Conservation (phyloP, 2,888 invertebrate genomes). For the Julus scanicus region DNA sequence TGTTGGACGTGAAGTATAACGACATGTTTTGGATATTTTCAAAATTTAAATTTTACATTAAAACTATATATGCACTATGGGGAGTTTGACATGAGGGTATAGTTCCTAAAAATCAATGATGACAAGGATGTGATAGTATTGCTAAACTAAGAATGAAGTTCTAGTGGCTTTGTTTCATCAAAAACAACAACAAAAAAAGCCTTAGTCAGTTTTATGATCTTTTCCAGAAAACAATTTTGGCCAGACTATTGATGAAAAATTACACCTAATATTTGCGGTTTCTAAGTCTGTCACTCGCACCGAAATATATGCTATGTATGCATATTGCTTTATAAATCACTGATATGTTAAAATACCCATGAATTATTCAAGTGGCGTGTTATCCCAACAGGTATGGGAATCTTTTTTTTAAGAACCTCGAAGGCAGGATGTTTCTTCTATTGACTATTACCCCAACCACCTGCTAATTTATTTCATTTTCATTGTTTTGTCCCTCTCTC, state of each 20-base stretch:
- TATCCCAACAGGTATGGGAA: constrained; percentile 2
- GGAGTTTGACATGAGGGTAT: no score
- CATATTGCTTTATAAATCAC: constrained; percentile 43
- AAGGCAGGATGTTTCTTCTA: constrained; percentile 24
- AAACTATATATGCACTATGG: no score
- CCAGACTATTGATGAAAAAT: background rate
- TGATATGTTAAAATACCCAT: constrained; percentile 15
- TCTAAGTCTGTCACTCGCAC: background rate
- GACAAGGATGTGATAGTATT: no score
- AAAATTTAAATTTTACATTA: no score
- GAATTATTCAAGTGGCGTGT: constrained; percentile 18
- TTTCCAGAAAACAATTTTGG: background rate
- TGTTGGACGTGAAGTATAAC: background rate
- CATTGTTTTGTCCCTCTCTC: background rate
- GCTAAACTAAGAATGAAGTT: background rate
- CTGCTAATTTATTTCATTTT: background rate
- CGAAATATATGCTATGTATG: background rate
- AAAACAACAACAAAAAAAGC: background rate
- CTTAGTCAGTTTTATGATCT: background rate
- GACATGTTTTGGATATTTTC: background rate
- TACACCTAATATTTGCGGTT: background rate
- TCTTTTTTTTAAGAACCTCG: background rate
- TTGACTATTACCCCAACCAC: constrained; percentile 17
- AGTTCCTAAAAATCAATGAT: no score
- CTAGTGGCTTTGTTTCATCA: background rate